These are phyloP conservation scores for Sphaerodactylus townsendi DNA, from an alignment of 2,113 vertebrate genomes.

Conservation along the genomic window DNA sequence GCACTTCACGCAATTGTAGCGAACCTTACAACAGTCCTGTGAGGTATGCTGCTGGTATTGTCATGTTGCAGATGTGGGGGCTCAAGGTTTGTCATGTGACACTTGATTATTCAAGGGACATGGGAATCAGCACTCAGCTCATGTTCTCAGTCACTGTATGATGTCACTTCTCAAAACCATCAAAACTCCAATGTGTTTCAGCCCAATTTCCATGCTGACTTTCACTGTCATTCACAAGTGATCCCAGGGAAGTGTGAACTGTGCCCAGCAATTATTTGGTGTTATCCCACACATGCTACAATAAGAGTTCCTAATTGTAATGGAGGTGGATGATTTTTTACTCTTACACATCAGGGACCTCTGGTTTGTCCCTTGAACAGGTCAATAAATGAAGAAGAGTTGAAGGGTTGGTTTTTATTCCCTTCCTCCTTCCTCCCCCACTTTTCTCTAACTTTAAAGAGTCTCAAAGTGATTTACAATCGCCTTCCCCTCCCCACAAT, in stretches of 20 bases:
- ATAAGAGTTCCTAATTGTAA: neutral
- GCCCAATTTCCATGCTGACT: neutral
- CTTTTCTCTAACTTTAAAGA: too few relatives aligned
- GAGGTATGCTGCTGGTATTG: neutral
- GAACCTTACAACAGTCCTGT: neutral
- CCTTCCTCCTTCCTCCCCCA: too few relatives aligned
- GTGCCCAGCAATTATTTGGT: neutral
- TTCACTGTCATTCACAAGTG: neutral
- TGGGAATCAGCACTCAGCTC: neutral
- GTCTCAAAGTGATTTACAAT: too few relatives aligned
- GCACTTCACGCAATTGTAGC: neutral
- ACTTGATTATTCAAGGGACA: neutral
- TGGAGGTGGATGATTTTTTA: neutral
- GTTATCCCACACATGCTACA: neutral
- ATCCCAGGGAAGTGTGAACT: neutral
- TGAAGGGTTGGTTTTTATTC: too few relatives aligned
- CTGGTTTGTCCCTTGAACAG: neutral
- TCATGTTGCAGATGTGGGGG: neutral
- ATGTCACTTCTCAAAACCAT: neutral
- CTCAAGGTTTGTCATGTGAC: too few relatives aligned
- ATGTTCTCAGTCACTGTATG: neutral
- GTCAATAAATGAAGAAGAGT: neutral
- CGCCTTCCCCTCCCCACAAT: too few relatives aligned
- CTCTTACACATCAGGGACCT: neutral
- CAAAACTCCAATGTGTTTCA: neutral